A percentile compares a stretch with the other conserved stretches of the same genome.
phyloP scores from a whole-genome alignment of 2,797 vertebrate species.

The Notolabrus celidotus region DNA sequence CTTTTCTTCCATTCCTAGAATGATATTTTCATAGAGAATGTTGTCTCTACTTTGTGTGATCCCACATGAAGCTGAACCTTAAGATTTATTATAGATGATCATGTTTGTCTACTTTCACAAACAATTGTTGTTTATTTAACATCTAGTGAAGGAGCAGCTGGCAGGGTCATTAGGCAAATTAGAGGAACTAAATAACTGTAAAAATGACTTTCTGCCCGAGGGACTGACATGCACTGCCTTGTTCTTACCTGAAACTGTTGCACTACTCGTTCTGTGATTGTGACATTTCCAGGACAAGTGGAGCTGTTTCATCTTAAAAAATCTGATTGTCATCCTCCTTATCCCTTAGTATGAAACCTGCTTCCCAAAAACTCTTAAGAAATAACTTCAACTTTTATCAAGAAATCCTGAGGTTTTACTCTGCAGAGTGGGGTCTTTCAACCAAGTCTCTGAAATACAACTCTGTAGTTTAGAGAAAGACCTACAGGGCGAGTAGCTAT shows the following conservation, averaged over 20 bases:
- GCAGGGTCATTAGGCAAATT: not conserved
- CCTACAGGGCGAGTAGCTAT: no score
- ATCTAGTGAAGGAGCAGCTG: not conserved
- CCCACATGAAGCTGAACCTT: constrained; percentile 15
- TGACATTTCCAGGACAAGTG: constrained; percentile 2
- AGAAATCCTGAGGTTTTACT: no score
- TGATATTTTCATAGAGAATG: constrained; percentile 30
- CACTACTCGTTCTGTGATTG: not conserved
- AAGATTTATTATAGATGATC: constrained; percentile 15
- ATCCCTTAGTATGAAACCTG: not conserved
- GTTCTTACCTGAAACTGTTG: constrained; percentile 21
- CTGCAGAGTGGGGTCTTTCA: no score
- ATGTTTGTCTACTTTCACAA: constrained; percentile 3
- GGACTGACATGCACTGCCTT: constrained; percentile 4
- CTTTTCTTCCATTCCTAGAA: constrained; percentile 37
- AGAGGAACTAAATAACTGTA: not conserved
- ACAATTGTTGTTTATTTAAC: not conserved
- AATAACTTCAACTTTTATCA: no score
- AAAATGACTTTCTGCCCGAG: not conserved
- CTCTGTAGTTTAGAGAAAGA: no score
- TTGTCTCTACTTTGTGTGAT: not conserved
- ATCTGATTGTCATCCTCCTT: not conserved
- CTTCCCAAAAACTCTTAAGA: no score
- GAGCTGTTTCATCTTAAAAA: not conserved
- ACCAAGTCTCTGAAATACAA: no score